A percentile compares a stretch with the other conserved stretches of the same genome.
These are phyloP conservation scores for Drosophila truncata DNA, from an alignment of 1,140 invertebrate genomes.

Conservation along the genomic window DNA sequence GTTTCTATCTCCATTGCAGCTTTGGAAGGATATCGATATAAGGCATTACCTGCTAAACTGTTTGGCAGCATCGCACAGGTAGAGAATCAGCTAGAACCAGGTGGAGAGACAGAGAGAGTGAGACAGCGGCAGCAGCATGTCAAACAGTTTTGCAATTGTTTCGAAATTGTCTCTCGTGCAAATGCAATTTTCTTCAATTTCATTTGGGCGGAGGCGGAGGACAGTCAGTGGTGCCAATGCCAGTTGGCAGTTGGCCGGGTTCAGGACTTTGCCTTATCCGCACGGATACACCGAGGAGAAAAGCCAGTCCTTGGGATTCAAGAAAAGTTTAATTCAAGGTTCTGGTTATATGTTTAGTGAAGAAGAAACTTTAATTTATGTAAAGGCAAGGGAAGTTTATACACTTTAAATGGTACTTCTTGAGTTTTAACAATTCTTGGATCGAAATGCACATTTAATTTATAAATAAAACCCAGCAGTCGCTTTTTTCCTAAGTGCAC, in stretches of 20 bases:
- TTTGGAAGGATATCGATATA: constrained; percentile 75
- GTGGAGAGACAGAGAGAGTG: constrained; percentile 6
- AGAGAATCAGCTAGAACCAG: constrained; percentile 16
- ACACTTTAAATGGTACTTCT: background rate
- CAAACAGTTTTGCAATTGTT: constrained; percentile 84
- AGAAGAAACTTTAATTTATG: background rate
- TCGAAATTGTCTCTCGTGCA: constrained; percentile 84
- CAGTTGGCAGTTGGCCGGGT: constrained; percentile 63
- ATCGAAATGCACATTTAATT: no score
- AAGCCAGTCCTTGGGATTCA: background rate
- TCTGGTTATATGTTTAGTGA: background rate
- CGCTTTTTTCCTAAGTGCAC: background rate
- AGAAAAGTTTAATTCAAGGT: constrained; percentile 2
- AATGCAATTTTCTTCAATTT: constrained; percentile 84
- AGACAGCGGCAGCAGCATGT: constrained; percentile 65
- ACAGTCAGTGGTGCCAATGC: constrained; percentile 58
- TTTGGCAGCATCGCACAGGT: constrained; percentile 73
- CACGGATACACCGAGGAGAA: constrained; percentile 31
- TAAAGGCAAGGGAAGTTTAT: background rate
- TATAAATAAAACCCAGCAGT: no score
- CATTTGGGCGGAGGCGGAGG: constrained; percentile 74
- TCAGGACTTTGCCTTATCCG: constrained; percentile 37
- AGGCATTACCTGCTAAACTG: constrained; percentile 84
- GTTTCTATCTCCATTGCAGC: constrained; percentile 25
- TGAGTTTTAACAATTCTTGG: background rate